phyloP scores from a whole-genome alignment of 2,797 vertebrate species.

The Neostethus bicornis region DNA sequence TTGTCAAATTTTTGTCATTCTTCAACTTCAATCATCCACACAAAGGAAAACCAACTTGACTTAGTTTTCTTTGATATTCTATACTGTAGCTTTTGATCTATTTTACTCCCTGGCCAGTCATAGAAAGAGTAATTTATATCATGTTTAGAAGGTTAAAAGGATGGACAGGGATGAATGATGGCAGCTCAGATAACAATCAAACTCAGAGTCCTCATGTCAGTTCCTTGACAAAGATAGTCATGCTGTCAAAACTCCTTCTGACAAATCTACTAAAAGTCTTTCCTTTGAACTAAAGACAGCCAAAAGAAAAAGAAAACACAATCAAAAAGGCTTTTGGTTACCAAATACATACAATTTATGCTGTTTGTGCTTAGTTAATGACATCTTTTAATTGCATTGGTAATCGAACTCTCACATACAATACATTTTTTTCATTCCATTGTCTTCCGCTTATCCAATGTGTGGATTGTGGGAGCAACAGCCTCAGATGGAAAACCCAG shows the following conservation, averaged over 20 bases:
- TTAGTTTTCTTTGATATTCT: background rate
- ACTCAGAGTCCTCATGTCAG: conserved; percentile 25
- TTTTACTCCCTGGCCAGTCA: background rate
- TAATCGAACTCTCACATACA: too few relatives aligned
- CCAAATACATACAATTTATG: background rate
- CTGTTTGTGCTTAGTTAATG: too few relatives aligned
- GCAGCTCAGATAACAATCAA: conserved; percentile 25
- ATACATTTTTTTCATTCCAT: too few relatives aligned
- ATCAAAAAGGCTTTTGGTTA: background rate
- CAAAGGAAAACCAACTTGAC: background rate
- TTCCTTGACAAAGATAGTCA: conserved; percentile 13
- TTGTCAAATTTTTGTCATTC: background rate
- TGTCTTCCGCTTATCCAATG: too few relatives aligned
- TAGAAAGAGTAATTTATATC: conserved; percentile 8
- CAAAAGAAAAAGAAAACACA: background rate
- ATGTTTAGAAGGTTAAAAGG: conserved; percentile 22
- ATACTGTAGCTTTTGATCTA: background rate
- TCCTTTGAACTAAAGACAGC: background rate
- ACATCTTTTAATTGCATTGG: too few relatives aligned
- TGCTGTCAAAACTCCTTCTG: conserved; percentile 27
- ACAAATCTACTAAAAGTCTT: conserved; percentile 1
- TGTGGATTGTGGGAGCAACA: too few relatives aligned
- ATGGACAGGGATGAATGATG: conserved; percentile 25
- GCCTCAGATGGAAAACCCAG: too few relatives aligned
- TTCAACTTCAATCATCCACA: background rate